Percentiles rank a stretch among this genome's conserved stretches.
Conservation (phyloP, 2,113 vertebrate species). For the Picathartes gymnocephalus region DNA sequence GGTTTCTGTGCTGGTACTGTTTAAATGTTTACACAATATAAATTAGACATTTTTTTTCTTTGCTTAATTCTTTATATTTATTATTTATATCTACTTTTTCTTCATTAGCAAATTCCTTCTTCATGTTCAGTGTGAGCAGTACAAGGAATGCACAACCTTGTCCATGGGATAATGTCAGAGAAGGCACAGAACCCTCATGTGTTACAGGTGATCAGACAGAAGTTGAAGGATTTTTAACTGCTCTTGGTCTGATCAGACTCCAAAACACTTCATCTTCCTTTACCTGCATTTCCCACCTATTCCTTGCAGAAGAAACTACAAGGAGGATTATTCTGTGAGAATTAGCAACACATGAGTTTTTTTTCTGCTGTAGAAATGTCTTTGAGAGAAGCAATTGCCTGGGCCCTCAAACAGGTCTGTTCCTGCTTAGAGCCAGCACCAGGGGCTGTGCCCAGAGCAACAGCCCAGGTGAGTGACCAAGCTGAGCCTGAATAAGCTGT, state of each 20-base stretch:
- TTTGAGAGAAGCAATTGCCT: not conserved
- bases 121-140: not conserved
- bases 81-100: not conserved
- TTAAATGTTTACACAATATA: not conserved
- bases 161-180: not conserved
- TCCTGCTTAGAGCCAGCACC: not conserved
- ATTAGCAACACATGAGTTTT: rapidly evolving
- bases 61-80: not conserved
- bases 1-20: not conserved
- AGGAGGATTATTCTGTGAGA: not conserved
- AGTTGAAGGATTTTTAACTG: not conserved
- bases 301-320: not conserved
- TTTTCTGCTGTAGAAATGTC: not conserved
- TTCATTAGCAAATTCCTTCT: not conserved
- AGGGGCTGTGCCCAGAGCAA: not conserved
- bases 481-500: not conserved
- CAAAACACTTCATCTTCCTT: not conserved
- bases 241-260: not conserved
- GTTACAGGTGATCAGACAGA: not conserved
- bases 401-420: not conserved
- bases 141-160: not conserved
- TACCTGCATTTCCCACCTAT: not conserved
- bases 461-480: not conserved
- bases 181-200: not conserved
- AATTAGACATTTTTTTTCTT: not conserved